A percentile compares a stretch with the other conserved stretches of the same genome.
Conservation (phyloP, 1,140 invertebrate species). For the Melanaphis sacchari region DNA sequence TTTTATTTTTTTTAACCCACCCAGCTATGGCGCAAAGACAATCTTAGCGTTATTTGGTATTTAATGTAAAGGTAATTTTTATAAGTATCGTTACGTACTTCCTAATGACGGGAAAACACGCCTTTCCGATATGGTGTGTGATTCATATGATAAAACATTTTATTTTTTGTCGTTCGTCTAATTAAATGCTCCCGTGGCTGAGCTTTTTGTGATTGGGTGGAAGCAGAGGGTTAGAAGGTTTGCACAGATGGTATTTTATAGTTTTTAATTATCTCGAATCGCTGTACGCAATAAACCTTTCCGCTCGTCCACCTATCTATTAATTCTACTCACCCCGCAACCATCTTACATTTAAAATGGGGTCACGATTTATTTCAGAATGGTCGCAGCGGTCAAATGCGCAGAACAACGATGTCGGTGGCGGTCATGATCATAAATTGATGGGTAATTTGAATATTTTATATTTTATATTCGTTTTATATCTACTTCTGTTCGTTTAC, state of each 20-base stretch:
- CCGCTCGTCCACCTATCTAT: background rate
- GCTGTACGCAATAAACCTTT: background rate
- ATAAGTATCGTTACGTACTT: background rate
- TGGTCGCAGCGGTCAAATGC: background rate
- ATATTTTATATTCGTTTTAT: background rate
- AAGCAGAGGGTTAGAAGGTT: background rate
- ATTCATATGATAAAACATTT: background rate
- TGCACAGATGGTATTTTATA: conserved; percentile 32
- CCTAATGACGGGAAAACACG: background rate
- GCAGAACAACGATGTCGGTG: background rate
- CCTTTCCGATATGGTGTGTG: background rate
- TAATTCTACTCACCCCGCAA: background rate
- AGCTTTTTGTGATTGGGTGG: background rate
- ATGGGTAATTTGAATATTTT: conserved; percentile 32
- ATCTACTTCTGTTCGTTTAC: background rate
- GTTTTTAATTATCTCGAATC: conserved; percentile 39
- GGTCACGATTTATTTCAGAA: conserved; percentile 3
- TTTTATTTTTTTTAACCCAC: background rate
- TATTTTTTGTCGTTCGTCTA: background rate
- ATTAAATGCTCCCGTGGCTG: background rate
- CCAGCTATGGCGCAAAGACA: background rate
- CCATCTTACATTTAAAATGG: background rate
- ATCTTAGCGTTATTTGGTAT: background rate
- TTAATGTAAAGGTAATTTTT: background rate
- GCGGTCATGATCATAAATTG: background rate